These are phyloP conservation scores for Anomalospiza imberbis DNA, from an alignment of 2,797 vertebrate genomes.

Conservation along the genomic window DNA sequence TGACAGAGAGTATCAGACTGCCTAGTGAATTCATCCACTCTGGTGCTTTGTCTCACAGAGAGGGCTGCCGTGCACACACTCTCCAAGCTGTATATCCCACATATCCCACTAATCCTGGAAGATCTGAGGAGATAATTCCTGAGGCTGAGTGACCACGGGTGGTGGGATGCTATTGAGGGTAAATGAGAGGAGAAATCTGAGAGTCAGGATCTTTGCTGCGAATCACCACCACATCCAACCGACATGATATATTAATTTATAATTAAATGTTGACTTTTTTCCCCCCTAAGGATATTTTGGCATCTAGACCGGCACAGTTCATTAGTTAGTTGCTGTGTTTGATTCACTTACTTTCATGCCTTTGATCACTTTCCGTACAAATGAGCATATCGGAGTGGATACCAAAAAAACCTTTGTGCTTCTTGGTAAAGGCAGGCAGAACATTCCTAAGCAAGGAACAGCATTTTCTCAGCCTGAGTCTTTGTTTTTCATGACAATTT, in stretches of 20 bases:
- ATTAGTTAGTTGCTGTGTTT: conserved; percentile 26
- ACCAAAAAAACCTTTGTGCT: background rate
- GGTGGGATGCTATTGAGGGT: background rate
- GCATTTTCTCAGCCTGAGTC: background rate
- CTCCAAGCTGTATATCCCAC: background rate
- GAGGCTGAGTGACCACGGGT: background rate
- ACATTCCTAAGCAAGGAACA: background rate
- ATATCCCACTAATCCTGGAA: background rate
- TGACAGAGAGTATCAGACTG: background rate
- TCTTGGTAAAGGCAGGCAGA: background rate
- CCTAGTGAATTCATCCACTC: background rate
- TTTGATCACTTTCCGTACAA: conserved; percentile 37
- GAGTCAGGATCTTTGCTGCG: conserved; percentile 1
- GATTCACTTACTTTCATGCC: conserved; percentile 25
- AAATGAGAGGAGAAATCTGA: conserved; percentile 29
- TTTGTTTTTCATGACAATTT: background rate
- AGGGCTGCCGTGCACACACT: background rate
- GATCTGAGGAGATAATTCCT: background rate
- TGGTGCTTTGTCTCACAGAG: background rate
- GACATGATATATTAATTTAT: conserved; percentile 31
- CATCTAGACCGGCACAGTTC: conserved; percentile 14
- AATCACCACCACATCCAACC: background rate
- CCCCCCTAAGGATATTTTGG: conserved; percentile 8
- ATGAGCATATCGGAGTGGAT: background rate
- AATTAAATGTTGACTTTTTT: conserved; percentile 25